Conservation (phyloP, 1,140 invertebrate species). For the Zaprionus nigranus region DNA sequence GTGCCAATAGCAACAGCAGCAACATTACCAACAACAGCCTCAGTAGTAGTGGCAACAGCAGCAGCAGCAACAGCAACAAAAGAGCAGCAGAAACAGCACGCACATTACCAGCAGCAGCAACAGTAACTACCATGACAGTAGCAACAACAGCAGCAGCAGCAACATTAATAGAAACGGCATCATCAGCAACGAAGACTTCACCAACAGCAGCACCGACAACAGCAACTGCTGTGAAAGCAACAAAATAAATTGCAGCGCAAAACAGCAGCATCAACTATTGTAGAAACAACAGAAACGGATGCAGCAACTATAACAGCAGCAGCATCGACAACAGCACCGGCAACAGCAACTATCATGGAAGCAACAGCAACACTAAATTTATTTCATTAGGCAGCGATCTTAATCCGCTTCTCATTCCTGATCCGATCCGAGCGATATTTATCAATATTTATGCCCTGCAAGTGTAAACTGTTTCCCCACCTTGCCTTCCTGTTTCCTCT, state of each 20-base stretch:
- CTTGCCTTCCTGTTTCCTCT: neutral
- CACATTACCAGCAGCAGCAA: neutral
- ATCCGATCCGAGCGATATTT: conserved; percentile 25
- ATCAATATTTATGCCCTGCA: conserved; percentile 50
- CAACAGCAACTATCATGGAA: neutral
- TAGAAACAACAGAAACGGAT: too few species aligned
- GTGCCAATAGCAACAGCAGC: too few species aligned
- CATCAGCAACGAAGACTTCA: too few species aligned
- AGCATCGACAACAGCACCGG: too few species aligned
- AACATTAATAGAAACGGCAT: neutral
- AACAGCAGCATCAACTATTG: too few species aligned
- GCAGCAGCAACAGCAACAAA: too few species aligned
- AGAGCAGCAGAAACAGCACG: neutral
- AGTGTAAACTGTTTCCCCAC: conserved; percentile 56
- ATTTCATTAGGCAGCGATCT: neutral
- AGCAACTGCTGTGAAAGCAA: too few species aligned
- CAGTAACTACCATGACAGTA: neutral
- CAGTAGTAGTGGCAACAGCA: too few species aligned
- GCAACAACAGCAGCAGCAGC: neutral
- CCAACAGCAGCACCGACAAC: too few species aligned
- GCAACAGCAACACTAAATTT: neutral
- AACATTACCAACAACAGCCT: too few species aligned
- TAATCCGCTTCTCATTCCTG: neutral
- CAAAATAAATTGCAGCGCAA: too few species aligned
- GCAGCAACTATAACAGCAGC: too few species aligned